phyloP scores from a whole-genome alignment of 2,113 vertebrate species.

The Pteruthius melanotis region DNA sequence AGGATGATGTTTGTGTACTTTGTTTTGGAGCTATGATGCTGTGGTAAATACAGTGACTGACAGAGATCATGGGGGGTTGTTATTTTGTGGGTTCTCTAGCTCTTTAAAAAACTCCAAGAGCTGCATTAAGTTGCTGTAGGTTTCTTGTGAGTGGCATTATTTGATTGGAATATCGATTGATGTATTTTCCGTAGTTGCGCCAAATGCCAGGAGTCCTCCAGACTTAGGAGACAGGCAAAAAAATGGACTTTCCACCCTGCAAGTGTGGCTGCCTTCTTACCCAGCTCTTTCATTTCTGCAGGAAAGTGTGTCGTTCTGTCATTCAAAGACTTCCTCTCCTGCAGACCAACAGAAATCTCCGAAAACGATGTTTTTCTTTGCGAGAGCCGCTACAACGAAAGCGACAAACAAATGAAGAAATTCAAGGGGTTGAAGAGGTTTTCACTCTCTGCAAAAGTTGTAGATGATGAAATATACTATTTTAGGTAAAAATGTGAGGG shows the following conservation, averaged over 20 bases:
- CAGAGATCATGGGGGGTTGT: neutral
- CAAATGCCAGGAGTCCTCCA: neutral
- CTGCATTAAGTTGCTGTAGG: neutral
- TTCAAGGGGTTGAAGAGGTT: constrained; percentile 98
- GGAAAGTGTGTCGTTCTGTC: constrained; percentile 94
- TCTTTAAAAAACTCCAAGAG: neutral
- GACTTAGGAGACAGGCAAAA: neutral
- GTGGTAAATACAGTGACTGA: neutral
- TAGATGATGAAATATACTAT: constrained; percentile 98
- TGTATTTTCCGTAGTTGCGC: rapidly evolving
- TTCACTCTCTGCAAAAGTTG: constrained; percentile 94
- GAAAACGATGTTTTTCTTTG: constrained; percentile 94
- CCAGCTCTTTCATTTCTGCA: constrained; percentile 66
- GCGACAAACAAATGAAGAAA: constrained; percentile 98
- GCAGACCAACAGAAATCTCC: constrained; percentile 92
- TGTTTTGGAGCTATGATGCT: neutral
- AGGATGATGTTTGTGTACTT: neutral
- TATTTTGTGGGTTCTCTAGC: neutral
- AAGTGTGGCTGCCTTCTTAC: neutral
- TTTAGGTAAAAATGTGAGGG: constrained; percentile 82
- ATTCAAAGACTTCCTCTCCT: constrained; percentile 97
- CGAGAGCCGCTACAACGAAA: constrained; percentile 98
- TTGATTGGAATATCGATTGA: neutral
- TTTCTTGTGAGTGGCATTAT: neutral
- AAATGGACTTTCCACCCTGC: neutral